Conservation (phyloP, 2,113 vertebrate genomes). For the Trematocara marginatum region DNA sequence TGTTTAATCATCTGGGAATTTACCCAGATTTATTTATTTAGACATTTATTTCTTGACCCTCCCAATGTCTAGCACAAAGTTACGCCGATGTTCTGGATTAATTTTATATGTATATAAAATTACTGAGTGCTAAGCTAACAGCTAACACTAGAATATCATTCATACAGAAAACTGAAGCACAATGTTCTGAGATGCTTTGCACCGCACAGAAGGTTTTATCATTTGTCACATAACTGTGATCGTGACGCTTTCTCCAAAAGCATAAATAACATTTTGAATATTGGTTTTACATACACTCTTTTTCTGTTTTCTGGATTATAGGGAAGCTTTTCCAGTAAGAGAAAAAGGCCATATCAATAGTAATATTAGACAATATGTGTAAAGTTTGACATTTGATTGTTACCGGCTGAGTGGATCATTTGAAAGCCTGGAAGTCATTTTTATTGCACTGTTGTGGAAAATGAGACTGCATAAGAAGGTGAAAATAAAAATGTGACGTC, state of each 20-base stretch:
- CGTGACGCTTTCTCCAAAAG: not conserved
- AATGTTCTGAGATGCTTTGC: not conserved
- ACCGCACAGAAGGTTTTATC: fast-evolving
- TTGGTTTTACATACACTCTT: not conserved
- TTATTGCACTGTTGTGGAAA: not conserved
- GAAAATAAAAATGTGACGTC: not conserved
- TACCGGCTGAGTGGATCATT: not conserved
- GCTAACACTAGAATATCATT: not conserved
- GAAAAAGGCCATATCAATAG: not conserved
- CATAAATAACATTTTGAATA: not conserved
- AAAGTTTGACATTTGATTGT: not conserved
- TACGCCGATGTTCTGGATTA: not conserved
- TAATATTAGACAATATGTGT: not conserved
- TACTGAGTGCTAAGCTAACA: not conserved
- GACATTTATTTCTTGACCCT: not conserved
- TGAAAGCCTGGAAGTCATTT: not conserved
- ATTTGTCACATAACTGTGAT: not conserved
- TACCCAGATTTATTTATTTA: not conserved
- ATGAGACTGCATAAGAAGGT: not conserved
- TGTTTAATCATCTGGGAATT: not conserved
- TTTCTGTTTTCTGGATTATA: not conserved
- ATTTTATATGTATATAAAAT: not conserved
- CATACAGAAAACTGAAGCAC: fast-evolving
- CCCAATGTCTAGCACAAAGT: not conserved
- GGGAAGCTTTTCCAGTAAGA: not conserved